These are phyloP conservation scores for Lasioglossum oenotherae DNA, from an alignment of 2,888 invertebrate species.

Conservation along the genomic window DNA sequence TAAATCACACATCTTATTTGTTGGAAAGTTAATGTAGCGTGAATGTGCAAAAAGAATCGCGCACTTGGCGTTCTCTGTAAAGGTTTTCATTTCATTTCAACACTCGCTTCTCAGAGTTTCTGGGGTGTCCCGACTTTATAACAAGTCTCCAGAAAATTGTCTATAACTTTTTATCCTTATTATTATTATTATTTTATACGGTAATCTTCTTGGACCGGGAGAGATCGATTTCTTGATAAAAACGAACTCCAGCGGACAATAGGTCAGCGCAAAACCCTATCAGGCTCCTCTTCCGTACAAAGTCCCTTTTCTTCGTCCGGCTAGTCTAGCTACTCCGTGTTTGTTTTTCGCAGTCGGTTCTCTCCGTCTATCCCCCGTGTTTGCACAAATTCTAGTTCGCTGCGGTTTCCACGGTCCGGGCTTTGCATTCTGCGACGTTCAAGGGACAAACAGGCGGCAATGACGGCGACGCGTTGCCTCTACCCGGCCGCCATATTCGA, in stretches of 20 bases:
- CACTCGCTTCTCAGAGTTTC: too few species aligned
- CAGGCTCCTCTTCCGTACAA: background rate
- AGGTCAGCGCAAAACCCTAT: background rate
- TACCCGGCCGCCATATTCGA: background rate
- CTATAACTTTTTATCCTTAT: too few species aligned
- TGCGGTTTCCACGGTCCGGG: constrained; percentile 9
- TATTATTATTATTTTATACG: too few species aligned
- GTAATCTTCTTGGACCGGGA: background rate
- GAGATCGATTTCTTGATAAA: background rate
- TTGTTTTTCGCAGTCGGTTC: background rate
- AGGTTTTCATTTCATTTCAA: too few species aligned
- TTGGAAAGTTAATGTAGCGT: too few species aligned
- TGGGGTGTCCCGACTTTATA: too few species aligned
- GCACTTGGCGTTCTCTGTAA: too few species aligned
- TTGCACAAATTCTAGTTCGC: constrained; percentile 63
- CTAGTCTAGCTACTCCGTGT: background rate
- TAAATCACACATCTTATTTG: too few species aligned
- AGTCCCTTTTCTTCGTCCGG: background rate
- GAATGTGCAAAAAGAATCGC: too few species aligned
- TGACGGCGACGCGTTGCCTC: constrained; percentile 4
- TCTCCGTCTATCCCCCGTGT: constrained; percentile 42
- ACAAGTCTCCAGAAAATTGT: too few species aligned
- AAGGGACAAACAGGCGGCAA: constrained; percentile 31
- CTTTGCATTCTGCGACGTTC: constrained; percentile 34
- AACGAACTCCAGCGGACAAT: background rate